phyloP scores from a whole-genome alignment of 2,113 vertebrate genomes.

The Agelaius tricolor region DNA sequence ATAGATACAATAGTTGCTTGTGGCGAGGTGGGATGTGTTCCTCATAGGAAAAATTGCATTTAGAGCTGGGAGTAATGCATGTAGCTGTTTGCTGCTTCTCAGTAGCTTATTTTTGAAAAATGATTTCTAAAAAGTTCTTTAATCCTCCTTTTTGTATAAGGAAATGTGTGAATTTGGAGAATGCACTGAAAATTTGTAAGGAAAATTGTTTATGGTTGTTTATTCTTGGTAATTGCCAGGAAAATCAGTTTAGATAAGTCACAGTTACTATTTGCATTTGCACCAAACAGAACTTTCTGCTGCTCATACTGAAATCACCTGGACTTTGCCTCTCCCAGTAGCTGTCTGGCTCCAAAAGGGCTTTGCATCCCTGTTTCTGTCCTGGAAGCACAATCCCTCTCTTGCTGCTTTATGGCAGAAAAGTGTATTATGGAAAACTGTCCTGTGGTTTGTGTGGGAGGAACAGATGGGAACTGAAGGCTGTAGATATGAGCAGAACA shows the following conservation, averaged over 20 bases:
- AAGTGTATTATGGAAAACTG: background rate
- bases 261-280: fast-evolving
- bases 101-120: background rate
- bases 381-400: background rate
- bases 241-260: background rate
- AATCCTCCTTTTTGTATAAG: background rate
- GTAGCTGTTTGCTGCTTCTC: background rate
- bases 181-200: background rate
- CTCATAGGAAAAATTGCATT: background rate
- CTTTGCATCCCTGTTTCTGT: background rate
- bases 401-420: background rate
- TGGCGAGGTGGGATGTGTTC: background rate
- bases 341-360: background rate
- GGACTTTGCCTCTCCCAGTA: background rate
- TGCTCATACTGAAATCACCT: background rate
- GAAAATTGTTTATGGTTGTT: background rate
- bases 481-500: background rate
- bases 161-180: background rate
- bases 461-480: background rate
- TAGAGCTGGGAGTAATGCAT: background rate
- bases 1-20: background rate
- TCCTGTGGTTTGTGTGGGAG: background rate
- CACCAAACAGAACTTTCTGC: background rate
- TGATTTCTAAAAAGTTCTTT: background rate
- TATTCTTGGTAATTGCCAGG: background rate